phyloP scores from a whole-genome alignment of 2,888 invertebrate genomes.

The Hydroisotoma schaefferi region DNA sequence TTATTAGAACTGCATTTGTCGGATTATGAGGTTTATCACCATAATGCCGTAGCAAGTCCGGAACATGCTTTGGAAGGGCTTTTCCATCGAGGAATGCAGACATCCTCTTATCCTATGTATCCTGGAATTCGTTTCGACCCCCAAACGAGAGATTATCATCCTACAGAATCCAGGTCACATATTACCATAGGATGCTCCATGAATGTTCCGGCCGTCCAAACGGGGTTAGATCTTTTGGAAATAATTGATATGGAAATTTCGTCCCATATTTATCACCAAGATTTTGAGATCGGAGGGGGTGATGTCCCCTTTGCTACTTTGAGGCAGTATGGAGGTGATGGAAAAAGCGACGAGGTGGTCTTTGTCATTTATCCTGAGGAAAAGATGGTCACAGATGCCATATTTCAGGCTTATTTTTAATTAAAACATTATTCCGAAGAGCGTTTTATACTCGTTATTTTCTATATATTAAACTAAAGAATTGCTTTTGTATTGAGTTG shows the following conservation, averaged over 20 bases:
- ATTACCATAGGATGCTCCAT: slow-evolving; percentile 49
- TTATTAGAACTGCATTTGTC: neutral
- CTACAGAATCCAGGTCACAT: slow-evolving; percentile 48
- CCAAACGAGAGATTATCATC: slow-evolving; percentile 30
- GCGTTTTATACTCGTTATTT: too few species aligned
- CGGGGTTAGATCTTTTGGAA: slow-evolving; percentile 49
- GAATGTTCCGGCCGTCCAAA: slow-evolving; percentile 46
- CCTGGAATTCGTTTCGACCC: slow-evolving; percentile 34
- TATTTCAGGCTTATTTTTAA: slow-evolving; percentile 1
- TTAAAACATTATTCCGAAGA: too few species aligned
- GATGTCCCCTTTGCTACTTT: slow-evolving; percentile 26
- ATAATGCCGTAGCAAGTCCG: neutral
- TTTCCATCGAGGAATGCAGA: neutral
- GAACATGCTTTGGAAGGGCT: slow-evolving; percentile 2
- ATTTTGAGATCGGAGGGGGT: slow-evolving; percentile 44
- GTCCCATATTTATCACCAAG: slow-evolving; percentile 27
- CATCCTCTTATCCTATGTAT: slow-evolving; percentile 6
- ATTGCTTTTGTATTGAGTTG: too few species aligned
- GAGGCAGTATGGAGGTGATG: slow-evolving; percentile 44
- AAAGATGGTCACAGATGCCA: slow-evolving; percentile 29
- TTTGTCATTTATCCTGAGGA: slow-evolving; percentile 48
- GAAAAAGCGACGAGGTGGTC: slow-evolving; percentile 25
- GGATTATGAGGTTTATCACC: slow-evolving; percentile 1
- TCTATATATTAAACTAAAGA: too few species aligned
- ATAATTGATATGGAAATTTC: slow-evolving; percentile 45